These are phyloP conservation scores for Drosophila macrospina DNA, from an alignment of 2,888 invertebrate species.

Conservation along the genomic window DNA sequence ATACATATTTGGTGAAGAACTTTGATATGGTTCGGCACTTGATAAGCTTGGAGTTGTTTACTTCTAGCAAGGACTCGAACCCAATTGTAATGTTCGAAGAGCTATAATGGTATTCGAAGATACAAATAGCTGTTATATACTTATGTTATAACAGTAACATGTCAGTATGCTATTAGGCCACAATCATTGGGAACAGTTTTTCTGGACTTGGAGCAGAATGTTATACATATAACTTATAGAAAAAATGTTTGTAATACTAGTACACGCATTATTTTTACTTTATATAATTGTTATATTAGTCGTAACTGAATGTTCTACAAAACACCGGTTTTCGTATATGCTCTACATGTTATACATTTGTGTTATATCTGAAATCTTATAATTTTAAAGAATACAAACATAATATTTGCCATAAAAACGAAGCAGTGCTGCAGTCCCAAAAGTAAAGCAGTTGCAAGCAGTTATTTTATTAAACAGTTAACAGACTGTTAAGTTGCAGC, in stretches of 20 bases:
- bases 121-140: too few relatives aligned
- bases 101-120: too few relatives aligned
- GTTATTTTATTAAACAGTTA: background rate
- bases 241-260: background rate
- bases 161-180: too few relatives aligned
- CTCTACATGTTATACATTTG: background rate
- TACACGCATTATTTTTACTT: background rate
- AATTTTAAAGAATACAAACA: background rate
- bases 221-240: background rate
- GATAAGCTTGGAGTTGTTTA: background rate
- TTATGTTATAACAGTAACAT: too few relatives aligned
- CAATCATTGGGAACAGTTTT: background rate
- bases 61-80: too few relatives aligned
- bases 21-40: background rate
- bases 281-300: too few relatives aligned
- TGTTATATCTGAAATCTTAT: background rate
- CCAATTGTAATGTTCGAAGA: too few relatives aligned
- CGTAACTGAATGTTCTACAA: background rate
- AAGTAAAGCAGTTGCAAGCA: background rate
- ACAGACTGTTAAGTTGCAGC: background rate
- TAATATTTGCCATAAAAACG: background rate
- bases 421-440: conserved; percentile 2
- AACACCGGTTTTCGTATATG: background rate
- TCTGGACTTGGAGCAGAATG: background rate
- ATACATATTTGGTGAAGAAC: background rate